Evolutionary conservation across 2,797 vertebrate species (phyloP), one percentile per base, ranked within the genome.

Genomic region (Hyperoplus lanceolatus): DNA sequence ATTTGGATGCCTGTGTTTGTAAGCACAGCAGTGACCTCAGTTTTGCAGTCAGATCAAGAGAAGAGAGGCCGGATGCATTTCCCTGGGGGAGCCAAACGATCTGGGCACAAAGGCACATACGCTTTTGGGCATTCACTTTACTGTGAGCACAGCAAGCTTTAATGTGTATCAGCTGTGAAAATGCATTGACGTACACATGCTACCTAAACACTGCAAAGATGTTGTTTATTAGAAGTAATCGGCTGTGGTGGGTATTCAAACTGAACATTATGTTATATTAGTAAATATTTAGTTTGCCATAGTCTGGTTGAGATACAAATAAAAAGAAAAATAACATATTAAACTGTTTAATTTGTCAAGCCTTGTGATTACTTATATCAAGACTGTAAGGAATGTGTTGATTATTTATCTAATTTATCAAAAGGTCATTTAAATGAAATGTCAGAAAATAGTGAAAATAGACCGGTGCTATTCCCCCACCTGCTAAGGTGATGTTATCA

Each of bases 1-100:
- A 16, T 53, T 65, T 54, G 15, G 14, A 8, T 42, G 5, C 15
- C 8, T 2, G n/a, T 65, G 54, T 79, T 61, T 72, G 41, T 21
- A 45, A 4, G 39, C 49, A 14, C 36, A 41, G 67, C 29, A 8
- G 41, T 18, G 57, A 77, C 69, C 65, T 50, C 46, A 49, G n/a
- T 43, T 10, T 82, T 69, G 29, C 11, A 48, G n/a, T 69, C 54
- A 6, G 43, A 68, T 64, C 29, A 58, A 41, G 50, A 56, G 46
- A 54, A 54, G 4, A 65, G 21, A 70, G 29, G 61, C 2, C 1
- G 13, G 9, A 61, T 12, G 9, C 4, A 4, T 58, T 36, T 21
- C 55, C 39, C 51, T 49, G 53, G 21, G 48, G 10, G 15, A 41
- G n/a, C 45, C 39, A 38, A 58, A 21, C 36, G 62, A 72, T 50